These are phyloP conservation scores for Seison nebaliae DNA, from an alignment of 1,140 invertebrate genomes.

Conservation along the genomic window DNA sequence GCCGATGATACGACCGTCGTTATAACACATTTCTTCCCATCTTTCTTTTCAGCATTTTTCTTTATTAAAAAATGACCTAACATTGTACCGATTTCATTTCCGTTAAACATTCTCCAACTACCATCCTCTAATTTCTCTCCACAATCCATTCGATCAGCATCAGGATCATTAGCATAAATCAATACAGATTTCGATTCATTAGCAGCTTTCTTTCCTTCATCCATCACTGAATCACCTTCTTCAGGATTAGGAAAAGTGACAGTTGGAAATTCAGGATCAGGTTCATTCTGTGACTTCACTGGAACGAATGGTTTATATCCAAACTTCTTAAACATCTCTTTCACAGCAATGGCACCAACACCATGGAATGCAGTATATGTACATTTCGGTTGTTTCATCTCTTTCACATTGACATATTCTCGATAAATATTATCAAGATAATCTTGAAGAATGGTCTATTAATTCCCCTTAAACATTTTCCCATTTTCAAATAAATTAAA, in stretches of 20 bases:
- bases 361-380: constrained; percentile 93
- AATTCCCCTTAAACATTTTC: too few relatives aligned
- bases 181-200: constrained; percentile 40
- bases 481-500: too few relatives aligned
- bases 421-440: not conserved
- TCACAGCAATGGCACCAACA: constrained; percentile 55
- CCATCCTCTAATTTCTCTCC: constrained; percentile 41
- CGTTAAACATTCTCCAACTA: constrained; percentile 66
- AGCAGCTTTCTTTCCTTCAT: constrained; percentile 56
- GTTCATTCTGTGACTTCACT: constrained; percentile 47
- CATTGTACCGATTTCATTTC: constrained; percentile 80
- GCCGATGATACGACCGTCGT: constrained; percentile 91
- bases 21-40: constrained; percentile 42
- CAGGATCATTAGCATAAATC: constrained; percentile 88
- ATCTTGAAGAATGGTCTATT: too few relatives aligned
- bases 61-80: constrained; percentile 34
- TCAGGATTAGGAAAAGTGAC: constrained; percentile 86
- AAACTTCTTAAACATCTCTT: constrained; percentile 43
- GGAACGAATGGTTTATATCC: constrained; percentile 47
- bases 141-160: constrained; percentile 76
- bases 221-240: constrained; percentile 19
- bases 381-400: constrained; percentile 38
- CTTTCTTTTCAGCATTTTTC: constrained; percentile 3
- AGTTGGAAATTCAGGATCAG: constrained; percentile 84
- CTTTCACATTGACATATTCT: constrained; percentile 16